These are phyloP conservation scores for Zygogramma bicolorata DNA, from an alignment of 2,888 invertebrate species.

Conservation along the genomic window DNA sequence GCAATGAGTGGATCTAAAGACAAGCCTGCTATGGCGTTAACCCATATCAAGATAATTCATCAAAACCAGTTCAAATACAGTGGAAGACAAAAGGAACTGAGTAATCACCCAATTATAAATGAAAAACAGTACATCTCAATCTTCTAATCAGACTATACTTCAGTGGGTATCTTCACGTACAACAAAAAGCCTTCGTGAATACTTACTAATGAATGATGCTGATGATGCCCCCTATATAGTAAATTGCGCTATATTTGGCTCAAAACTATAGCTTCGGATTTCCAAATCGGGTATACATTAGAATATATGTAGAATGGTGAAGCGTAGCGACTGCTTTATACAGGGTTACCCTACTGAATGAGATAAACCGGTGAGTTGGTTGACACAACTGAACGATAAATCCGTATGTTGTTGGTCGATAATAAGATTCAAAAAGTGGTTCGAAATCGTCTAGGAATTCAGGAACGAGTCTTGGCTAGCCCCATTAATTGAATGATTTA, in stretches of 20 bases:
- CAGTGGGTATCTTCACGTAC: neutral
- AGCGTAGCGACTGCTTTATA: constrained; percentile 24
- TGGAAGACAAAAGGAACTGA: constrained; percentile 26
- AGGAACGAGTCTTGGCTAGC: no score
- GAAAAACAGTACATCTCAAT: constrained; percentile 30
- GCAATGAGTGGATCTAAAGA: no score
- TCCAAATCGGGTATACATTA: constrained; percentile 46
- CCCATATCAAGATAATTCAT: neutral
- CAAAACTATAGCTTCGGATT: constrained; percentile 34
- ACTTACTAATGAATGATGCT: constrained; percentile 44
- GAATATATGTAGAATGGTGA: constrained; percentile 49
- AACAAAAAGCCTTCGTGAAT: constrained; percentile 34
- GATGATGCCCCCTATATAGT: constrained; percentile 39
- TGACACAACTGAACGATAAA: no score
- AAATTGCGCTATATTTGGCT: constrained; percentile 44
- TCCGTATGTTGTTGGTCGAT: no score
- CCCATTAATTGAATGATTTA: no score
- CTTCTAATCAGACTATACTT: constrained; percentile 20
- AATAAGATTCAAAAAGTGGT: no score
- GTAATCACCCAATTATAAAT: constrained; percentile 35
- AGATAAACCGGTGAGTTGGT: no score
- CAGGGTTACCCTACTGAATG: no score
- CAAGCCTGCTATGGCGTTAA: neutral
- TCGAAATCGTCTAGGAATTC: no score
- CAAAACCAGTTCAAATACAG: constrained; percentile 19